Evolutionary conservation across 2,888 invertebrate species (phyloP).

Genomic region (Barypeithes pellucidus): DNA sequence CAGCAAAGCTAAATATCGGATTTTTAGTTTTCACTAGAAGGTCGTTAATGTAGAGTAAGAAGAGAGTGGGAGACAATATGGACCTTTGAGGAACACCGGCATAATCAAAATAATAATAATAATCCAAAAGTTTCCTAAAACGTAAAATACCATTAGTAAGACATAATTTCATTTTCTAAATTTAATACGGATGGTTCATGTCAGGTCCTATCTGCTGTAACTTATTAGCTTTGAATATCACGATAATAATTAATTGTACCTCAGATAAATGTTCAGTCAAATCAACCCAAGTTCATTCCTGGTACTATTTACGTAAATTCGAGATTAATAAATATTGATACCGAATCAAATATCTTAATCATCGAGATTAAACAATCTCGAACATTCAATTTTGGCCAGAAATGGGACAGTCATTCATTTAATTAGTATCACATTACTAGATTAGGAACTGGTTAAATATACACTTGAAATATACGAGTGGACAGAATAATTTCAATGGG

Average conservation of each 20-base stretch:
- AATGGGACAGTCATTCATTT: neutral
- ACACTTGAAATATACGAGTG: constrained; percentile 1
- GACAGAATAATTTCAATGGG: neutral
- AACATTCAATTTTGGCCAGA: neutral
- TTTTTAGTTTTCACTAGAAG: too few relatives aligned
- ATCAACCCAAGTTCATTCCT: neutral
- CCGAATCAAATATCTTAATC: constrained; percentile 6
- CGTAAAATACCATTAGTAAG: too few relatives aligned
- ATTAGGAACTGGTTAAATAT: neutral
- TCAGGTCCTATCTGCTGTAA: too few relatives aligned
- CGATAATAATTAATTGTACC: neutral
- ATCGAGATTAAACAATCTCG: constrained; percentile 1
- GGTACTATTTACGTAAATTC: neutral
- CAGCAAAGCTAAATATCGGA: too few relatives aligned
- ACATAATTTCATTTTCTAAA: too few relatives aligned
- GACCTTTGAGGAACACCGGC: too few relatives aligned
- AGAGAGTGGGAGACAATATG: too few relatives aligned
- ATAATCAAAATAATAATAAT: too few relatives aligned
- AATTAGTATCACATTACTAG: neutral
- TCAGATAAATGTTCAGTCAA: neutral
- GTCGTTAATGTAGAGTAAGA: too few relatives aligned
- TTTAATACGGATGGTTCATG: too few relatives aligned
- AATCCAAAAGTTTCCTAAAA: too few relatives aligned
- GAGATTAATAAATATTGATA: neutral
- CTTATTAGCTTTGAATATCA: neutral